These are phyloP conservation scores for Pollenia amentaria DNA, from an alignment of 2,888 invertebrate species.

Conservation along the genomic window DNA sequence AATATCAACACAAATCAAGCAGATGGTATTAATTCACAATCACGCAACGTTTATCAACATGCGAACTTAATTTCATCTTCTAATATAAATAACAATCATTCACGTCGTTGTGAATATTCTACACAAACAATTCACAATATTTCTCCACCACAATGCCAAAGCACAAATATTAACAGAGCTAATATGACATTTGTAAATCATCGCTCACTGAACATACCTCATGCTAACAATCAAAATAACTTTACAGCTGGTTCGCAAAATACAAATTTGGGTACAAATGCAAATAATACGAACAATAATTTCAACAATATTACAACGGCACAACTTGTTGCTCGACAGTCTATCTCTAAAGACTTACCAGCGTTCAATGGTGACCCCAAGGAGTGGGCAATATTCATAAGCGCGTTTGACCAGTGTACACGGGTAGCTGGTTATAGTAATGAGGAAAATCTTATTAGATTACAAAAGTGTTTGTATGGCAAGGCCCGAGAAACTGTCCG, in stretches of 20 bases:
- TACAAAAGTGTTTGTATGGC: conserved; percentile 1
- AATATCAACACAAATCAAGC: neutral
- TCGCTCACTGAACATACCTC: conserved; percentile 30
- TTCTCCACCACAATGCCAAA: neutral
- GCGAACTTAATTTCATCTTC: neutral
- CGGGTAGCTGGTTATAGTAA: neutral
- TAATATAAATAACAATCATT: neutral
- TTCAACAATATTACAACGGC: neutral
- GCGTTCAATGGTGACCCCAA: conserved; percentile 15
- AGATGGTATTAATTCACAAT: neutral
- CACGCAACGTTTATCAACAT: neutral
- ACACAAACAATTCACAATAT: neutral
- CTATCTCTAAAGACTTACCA: conserved; percentile 10
- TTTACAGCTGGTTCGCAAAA: conserved; percentile 8
- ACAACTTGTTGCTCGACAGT: conserved; percentile 19
- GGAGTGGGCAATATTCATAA: conserved; percentile 47
- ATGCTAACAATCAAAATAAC: conserved; percentile 42
- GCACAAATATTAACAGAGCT: neutral
- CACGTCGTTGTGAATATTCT: conserved; percentile 2
- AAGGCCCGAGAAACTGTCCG: conserved; percentile 22
- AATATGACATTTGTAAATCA: conserved; percentile 10
- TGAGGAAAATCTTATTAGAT: neutral
- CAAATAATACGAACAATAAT: neutral
- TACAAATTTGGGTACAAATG: conserved; percentile 2
- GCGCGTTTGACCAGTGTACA: conserved; percentile 28